Evolutionary conservation across 2,888 invertebrate species (phyloP).

Genomic region (Cheilosia impressa): DNA sequence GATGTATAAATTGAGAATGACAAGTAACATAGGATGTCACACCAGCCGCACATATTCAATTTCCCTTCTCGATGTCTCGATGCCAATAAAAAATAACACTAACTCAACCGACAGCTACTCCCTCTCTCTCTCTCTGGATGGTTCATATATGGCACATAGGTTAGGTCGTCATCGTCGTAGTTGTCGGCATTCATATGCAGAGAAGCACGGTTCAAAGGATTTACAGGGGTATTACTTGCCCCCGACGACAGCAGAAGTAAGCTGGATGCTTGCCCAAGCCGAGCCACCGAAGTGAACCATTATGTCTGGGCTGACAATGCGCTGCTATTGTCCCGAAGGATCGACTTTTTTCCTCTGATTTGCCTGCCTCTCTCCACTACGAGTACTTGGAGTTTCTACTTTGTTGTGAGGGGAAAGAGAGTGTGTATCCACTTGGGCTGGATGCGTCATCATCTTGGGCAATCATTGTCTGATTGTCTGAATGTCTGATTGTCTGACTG

Average conservation of each 20-base stretch:
- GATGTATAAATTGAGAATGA: conserved; percentile 65
- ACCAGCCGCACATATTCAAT: conserved; percentile 70
- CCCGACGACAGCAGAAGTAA: conserved; percentile 35
- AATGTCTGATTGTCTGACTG: conserved; percentile 66
- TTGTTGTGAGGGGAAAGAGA: not conserved
- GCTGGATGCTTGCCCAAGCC: conserved; percentile 73
- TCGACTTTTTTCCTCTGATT: conserved; percentile 39
- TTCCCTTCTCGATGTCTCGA: conserved; percentile 65
- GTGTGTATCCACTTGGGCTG: conserved; percentile 57
- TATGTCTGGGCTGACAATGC: conserved; percentile 72
- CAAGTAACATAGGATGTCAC: conserved; percentile 63
- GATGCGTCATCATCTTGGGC: conserved; percentile 71
- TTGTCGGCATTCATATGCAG: conserved; percentile 71
- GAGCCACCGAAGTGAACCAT: conserved; percentile 72
- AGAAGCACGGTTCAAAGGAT: conserved; percentile 70
- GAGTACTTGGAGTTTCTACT: conserved; percentile 56
- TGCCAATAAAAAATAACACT: conserved; percentile 69
- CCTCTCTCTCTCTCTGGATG: not conserved
- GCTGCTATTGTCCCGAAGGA: conserved; percentile 71
- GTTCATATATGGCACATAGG: conserved; percentile 51
- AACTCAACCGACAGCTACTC: conserved; percentile 49
- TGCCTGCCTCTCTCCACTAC: conserved; percentile 32
- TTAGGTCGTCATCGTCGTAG: conserved; percentile 29
- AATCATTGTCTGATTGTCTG: conserved; percentile 72
- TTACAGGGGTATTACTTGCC: conserved; percentile 69